Evolutionary conservation across 2,888 invertebrate genomes (phyloP).

Genomic region (Brachyptera putata): DNA sequence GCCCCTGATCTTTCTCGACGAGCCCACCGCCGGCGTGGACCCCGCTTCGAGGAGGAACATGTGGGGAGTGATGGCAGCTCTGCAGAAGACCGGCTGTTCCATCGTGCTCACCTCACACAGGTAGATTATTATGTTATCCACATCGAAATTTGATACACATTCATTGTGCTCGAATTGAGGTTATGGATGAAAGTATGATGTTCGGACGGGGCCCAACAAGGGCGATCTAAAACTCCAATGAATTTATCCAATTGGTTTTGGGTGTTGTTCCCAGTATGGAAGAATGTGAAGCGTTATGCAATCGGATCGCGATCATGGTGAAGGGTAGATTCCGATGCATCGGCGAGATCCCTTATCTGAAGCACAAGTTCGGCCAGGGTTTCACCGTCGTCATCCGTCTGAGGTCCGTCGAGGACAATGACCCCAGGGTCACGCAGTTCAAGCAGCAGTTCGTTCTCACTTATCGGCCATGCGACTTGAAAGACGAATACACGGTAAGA

Average conservation of each 20-base stretch:
- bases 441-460: no score
- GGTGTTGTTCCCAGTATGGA: constrained; percentile 76
- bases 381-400: constrained; percentile 56
- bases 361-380: constrained; percentile 65
- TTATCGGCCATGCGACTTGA: no score
- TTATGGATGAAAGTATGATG: no score
- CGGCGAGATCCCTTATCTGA: constrained; percentile 67
- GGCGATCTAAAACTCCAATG: no score
- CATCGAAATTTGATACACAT: no score
- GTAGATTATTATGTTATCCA: no score
- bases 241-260: no score
- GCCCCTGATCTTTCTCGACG: constrained; percentile 66
- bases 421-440: no score
- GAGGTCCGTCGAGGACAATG: no score
- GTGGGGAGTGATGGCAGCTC: constrained; percentile 57
- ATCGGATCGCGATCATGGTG: constrained; percentile 72
- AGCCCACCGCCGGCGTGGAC: constrained; percentile 70
- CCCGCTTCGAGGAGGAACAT: constrained; percentile 60
- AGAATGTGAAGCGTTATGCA: constrained; percentile 79
- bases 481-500: no score
- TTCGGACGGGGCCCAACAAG: no score
- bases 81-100: constrained; percentile 51
- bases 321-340: constrained; percentile 67
- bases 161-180: no score
- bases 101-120: constrained; percentile 67